Percentiles rank a stretch among this genome's conserved stretches.
Conservation (phyloP, 2,888 invertebrate genomes). For the Cacoxenus indagator region DNA sequence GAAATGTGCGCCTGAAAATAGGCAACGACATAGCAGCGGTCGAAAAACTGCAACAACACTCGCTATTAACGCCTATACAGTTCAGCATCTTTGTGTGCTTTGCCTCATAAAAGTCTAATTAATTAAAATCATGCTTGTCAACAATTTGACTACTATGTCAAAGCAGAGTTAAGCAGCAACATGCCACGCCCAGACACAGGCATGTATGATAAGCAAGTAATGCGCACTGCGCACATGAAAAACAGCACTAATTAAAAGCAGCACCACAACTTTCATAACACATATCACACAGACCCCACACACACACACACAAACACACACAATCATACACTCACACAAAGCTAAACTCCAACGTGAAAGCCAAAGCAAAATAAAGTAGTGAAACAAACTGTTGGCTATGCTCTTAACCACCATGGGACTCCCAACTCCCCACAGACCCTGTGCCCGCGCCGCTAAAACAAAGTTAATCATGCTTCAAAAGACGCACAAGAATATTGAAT, state of each 20-base stretch:
- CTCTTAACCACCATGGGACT: neutral
- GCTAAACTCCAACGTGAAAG: conserved; percentile 16
- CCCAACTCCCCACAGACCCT: neutral
- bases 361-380: conserved; percentile 2
- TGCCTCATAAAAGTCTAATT: conserved; percentile 64
- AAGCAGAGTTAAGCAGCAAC: neutral
- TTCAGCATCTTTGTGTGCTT: neutral
- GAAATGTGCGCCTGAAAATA: neutral
- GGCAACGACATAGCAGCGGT: neutral
- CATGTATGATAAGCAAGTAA: conserved; percentile 13
- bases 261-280: neutral
- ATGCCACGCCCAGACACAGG: neutral
- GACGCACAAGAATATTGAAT: conserved; percentile 26
- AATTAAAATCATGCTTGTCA: conserved; percentile 64
- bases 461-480: conserved; percentile 53
- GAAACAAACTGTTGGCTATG: conserved; percentile 34
- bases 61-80: conserved; percentile 3
- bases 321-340: conserved; percentile 23
- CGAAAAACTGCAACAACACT: neutral
- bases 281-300: conserved; percentile 27
- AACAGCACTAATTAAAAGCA: conserved; percentile 18
- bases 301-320: conserved; percentile 24
- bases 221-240: conserved; percentile 15
- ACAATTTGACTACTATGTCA: conserved; percentile 10
- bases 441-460: no score